Evolutionary conservation across 2,797 vertebrate species (phyloP).

Genomic region (Centroberyx gerrardi): DNA sequence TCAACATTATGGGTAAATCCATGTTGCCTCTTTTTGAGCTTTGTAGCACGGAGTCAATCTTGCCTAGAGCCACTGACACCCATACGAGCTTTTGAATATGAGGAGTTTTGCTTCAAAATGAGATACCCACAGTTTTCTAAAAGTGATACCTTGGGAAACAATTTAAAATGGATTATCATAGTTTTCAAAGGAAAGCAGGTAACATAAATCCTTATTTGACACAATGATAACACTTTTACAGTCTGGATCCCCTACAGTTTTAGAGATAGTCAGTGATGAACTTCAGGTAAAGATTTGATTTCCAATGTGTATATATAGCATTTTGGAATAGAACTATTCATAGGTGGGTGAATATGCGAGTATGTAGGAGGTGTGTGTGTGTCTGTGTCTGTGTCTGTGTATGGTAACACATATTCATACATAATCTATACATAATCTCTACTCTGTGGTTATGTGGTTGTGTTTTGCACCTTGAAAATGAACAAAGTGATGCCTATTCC

Average conservation of each 20-base stretch:
- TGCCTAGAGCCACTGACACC: neutral
- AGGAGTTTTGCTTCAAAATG: neutral
- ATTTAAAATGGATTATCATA: too few species aligned
- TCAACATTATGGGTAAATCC: too few species aligned
- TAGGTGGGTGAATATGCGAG: neutral
- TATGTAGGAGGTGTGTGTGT: neutral
- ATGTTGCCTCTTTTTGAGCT: too few species aligned
- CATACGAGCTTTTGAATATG: neutral
- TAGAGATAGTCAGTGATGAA: neutral
- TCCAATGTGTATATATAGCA: neutral
- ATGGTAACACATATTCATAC: slow-evolving; percentile 9
- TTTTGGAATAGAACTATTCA: neutral
- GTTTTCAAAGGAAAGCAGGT: too few species aligned
- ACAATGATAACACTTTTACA: too few species aligned
- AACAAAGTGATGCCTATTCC: neutral
- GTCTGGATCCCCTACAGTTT: neutral
- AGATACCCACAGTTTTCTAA: too few species aligned
- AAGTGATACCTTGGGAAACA: too few species aligned
- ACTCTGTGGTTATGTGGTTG: neutral
- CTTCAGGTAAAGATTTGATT: neutral
- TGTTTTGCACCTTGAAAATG: neutral
- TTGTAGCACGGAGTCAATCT: too few species aligned
- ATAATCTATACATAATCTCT: neutral
- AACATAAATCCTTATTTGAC: too few species aligned
- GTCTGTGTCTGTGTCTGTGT: slow-evolving; percentile 1